A percentile compares a stretch with the other conserved stretches of the same genome.
Evolutionary conservation across 1,140 invertebrate genomes (phyloP).

Genomic region (Listronotus oregonensis): DNA sequence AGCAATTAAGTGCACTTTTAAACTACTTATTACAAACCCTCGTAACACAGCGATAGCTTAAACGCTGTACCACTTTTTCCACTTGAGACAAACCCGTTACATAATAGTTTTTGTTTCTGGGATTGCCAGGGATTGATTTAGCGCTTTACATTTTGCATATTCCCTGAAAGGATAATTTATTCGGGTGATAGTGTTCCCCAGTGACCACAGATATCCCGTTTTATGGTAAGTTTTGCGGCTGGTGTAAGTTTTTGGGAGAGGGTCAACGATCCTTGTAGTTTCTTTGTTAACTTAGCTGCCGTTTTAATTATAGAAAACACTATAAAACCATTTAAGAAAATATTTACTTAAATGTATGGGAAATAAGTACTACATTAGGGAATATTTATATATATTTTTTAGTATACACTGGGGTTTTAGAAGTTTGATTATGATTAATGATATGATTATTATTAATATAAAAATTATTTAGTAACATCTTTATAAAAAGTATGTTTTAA

Average conservation of each 20-base stretch:
- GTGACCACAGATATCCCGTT: conserved; percentile 3
- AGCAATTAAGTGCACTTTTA: too few species aligned
- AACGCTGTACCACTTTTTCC: not conserved
- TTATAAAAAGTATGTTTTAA: too few species aligned
- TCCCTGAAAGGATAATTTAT: conserved; percentile 26
- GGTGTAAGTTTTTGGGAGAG: conserved; percentile 20
- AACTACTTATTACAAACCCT: not conserved
- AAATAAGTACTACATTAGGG: too few species aligned
- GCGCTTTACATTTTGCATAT: conserved; percentile 24
- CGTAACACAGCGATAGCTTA: not conserved
- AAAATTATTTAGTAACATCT: too few species aligned
- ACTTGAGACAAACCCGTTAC: conserved; percentile 3
- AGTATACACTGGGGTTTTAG: too few species aligned
- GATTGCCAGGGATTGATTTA: conserved; percentile 29
- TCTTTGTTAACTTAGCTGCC: conserved; percentile 3
- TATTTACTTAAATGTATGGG: too few species aligned
- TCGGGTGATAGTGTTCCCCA: conserved; percentile 20
- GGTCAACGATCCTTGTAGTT: not conserved
- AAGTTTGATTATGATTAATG: too few species aligned
- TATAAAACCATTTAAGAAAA: too few species aligned
- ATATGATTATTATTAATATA: too few species aligned
- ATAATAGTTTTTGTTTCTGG: conserved; percentile 25
- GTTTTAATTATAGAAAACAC: too few species aligned
- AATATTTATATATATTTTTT: too few species aligned
- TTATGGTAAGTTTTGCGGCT: conserved; percentile 15